A percentile compares a stretch with the other conserved stretches of the same genome.
These are phyloP conservation scores for Elaphurus davidianus DNA, from an alignment of 2,113 vertebrate genomes.

Conservation along the genomic window DNA sequence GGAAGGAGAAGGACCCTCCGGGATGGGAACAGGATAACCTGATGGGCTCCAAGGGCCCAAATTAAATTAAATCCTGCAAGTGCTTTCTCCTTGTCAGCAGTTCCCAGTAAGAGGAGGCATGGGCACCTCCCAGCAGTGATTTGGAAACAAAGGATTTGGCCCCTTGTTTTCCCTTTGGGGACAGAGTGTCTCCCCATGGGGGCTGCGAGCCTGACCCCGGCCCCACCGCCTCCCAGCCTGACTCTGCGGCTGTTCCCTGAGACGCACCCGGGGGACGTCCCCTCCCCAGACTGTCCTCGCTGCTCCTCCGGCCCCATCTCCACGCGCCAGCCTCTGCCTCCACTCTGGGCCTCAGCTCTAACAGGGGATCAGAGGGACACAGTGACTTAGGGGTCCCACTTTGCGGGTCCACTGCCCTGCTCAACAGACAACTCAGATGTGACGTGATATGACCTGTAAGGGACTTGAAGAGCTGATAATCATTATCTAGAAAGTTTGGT, in stretches of 20 bases:
- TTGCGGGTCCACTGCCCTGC: background rate
- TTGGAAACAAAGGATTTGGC: background rate
- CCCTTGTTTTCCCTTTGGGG: background rate
- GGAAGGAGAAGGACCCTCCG: background rate
- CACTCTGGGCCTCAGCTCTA: background rate
- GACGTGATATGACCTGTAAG: background rate
- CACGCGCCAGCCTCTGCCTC: background rate
- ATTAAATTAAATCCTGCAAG: background rate
- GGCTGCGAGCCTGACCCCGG: background rate
- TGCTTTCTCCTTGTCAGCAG: background rate
- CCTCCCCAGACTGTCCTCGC: background rate
- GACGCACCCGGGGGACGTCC: rapidly evolving
- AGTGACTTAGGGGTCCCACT: background rate
- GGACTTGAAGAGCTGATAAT: background rate
- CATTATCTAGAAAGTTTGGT: background rate
- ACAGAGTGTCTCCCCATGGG: background rate
- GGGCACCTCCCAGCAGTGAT: background rate
- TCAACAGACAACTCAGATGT: background rate
- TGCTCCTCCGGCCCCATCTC: background rate
- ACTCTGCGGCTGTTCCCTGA: rapidly evolving
- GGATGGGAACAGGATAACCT: background rate
- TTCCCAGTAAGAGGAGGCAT: background rate
- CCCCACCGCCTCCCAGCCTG: background rate
- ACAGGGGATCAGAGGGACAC: background rate
- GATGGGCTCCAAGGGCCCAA: background rate